Conservation (phyloP, 2,797 vertebrate species). For the Artibeus lituratus region DNA sequence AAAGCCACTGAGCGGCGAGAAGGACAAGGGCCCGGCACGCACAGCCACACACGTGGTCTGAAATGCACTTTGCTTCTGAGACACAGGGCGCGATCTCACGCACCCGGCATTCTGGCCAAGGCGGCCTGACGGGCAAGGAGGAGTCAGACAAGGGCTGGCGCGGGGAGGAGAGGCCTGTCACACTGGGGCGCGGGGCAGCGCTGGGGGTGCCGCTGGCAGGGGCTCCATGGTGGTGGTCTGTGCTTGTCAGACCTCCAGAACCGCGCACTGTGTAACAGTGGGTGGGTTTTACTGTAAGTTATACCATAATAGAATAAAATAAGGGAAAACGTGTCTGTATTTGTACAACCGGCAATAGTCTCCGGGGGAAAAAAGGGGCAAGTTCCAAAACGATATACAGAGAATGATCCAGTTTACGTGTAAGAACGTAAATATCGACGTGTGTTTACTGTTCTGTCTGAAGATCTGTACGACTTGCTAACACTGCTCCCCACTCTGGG, state of each 20-base stretch:
- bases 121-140: no score
- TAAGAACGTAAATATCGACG: background rate
- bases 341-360: background rate
- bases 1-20: fast-evolving
- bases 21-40: fast-evolving
- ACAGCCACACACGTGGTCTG: fast-evolving
- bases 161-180: background rate
- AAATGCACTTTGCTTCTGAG: fast-evolving
- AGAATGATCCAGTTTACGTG: fast-evolving
- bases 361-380: background rate
- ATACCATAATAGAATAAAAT: background rate
- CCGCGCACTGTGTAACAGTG: no score
- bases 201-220: no score
- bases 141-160: fast-evolving
- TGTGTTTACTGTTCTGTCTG: fast-evolving
- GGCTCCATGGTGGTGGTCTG: no score
- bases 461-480: fast-evolving
- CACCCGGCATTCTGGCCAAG: background rate
- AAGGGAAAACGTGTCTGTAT: no score
- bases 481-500: fast-evolving
- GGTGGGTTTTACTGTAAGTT: background rate
- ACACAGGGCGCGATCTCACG: background rate
- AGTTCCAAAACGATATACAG: background rate
- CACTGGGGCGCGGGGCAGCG: no score
- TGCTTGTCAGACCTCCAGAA: background rate